Evolutionary conservation across 2,113 vertebrate genomes (phyloP), one percentile per base, ranked within the genome.

Genomic region (Oenanthe oenanthe): DNA sequence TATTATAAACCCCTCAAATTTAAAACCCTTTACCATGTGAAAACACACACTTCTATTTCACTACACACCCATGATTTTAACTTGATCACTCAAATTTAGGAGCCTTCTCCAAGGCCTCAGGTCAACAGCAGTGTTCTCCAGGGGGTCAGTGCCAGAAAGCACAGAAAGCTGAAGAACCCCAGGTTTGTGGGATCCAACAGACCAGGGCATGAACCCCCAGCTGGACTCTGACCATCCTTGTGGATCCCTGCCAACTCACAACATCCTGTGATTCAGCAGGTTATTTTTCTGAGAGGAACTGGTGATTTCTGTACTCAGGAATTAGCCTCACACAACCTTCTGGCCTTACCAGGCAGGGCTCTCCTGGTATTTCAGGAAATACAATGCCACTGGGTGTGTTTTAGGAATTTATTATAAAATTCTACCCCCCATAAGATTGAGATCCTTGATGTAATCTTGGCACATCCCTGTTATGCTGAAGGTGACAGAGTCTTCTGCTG

Each of bases 361-460:
- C 60, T 17, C 54, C 0, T 2, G 17, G 25, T 12, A 12, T 8
- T 68, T 21, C 48, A 38, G 61, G 12, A 36, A 40, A 9, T 0
- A 40, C 29, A 51, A 20, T 14, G 67, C 32, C 75, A 81, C 0
- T 1, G 17, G 36, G 43, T 40, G 5, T 4, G 19, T 61, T 65
- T 61, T 5, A 72, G 48, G 58, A 43, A 45, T 38, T 73, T 17
- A 31, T n/a, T 54, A 10, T 26, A 42, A 72, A 54, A 60, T 28
- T 24, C 6, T 25, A 14, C 20, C 22, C 16, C 48, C 18, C 19
- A 21, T 5, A 32, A 90, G 54, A 58, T 3, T 9, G 10, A 54
- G 13, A 58, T 15, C 43, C 65, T 38, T 31, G 80, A 29, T 21
- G 7, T 5, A 40, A 83, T 21, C 24, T 24, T 26, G 56, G 58